phyloP scores from a whole-genome alignment of 2,888 invertebrate genomes.

The Eupithecia subumbrata region DNA sequence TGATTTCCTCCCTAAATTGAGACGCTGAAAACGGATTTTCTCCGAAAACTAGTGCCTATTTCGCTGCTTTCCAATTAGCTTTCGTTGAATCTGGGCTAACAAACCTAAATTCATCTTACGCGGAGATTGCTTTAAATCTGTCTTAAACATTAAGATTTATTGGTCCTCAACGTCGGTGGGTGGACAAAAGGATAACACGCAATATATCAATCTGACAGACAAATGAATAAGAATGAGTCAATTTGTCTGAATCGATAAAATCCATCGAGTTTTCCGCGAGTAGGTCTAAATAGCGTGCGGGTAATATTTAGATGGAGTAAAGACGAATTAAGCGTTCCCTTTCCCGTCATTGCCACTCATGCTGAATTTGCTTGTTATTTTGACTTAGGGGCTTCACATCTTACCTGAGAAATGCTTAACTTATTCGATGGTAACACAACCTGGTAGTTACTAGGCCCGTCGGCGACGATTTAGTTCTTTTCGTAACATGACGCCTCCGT shows the following conservation, averaged over 20 bases:
- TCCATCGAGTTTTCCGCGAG: slow-evolving; percentile 21
- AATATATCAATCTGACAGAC: slow-evolving; percentile 40
- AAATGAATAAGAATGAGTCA: slow-evolving; percentile 39
- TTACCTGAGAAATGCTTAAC: neutral
- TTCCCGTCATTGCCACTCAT: neutral
- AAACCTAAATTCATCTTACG: slow-evolving; percentile 31
- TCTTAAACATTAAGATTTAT: slow-evolving; percentile 41
- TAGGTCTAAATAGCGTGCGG: slow-evolving; percentile 18
- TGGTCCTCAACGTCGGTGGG: slow-evolving; percentile 28
- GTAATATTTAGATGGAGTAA: slow-evolving; percentile 7
- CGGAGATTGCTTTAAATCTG: slow-evolving; percentile 32
- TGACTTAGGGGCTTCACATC: neutral
- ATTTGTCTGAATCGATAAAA: slow-evolving; percentile 37
- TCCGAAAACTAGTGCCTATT: slow-evolving; percentile 25
- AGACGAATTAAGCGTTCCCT: neutral
- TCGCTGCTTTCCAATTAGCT: slow-evolving; percentile 34
- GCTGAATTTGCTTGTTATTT: neutral
- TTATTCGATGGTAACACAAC: neutral
- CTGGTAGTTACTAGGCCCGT: neutral
- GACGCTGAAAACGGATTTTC: slow-evolving; percentile 31
- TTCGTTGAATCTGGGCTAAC: slow-evolving; percentile 32
- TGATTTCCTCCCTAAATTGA: slow-evolving; percentile 24
- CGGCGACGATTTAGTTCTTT: neutral
- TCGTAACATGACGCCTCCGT: no score
- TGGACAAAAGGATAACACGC: slow-evolving; percentile 32